Evolutionary conservation across 2,797 vertebrate genomes (phyloP), one percentile per base, ranked within the genome.

Genomic region (Helicolenus hilgendorfi): DNA sequence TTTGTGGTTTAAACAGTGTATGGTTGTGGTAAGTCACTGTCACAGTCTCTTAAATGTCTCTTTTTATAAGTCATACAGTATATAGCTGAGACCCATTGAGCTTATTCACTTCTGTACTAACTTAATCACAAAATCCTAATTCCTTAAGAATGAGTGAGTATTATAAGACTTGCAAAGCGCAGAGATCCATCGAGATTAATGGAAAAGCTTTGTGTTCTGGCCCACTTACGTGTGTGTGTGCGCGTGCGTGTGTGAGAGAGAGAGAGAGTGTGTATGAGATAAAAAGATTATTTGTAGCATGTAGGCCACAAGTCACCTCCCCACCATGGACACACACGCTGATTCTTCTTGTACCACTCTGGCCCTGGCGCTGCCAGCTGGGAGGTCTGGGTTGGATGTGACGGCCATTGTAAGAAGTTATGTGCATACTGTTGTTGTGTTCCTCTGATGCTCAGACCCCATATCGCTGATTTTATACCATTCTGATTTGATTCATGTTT

Each of bases 211-310:
- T 93, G 86, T 93, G 74, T 75, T 76, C 22, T 92, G 93, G 75
- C 94, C 90, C 78, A 92, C 60, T 89, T 92, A 77, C 73, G 64
- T 62, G 73, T 85, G 81, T 73, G 38, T 83, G 74, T 72, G 0
- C 69, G 38, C 35, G 69, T 80, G 69, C 65, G 69, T 74, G 55
- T 77, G 77, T 70, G 80, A 0, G 20, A 1, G 7, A 26, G 59
- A 13, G 11, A n/a, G 27, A 18, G 62, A 11, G 60, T 49, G 49
- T 80, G 65, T 59, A 20, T 80, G 59, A 64, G 83, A 90, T 89
- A 86, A 87, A 92, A 92, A 88, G 89, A 93, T 93, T 95, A 91
- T 94, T 91, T 96, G 88, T 77, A 84, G 86, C 77, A 88, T 91
- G 85, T 91, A 89, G 85, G 91, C 73, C 85, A 87, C 83, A 83